These are phyloP conservation scores for Philypnodon macrostomus DNA, from an alignment of 2,797 vertebrate genomes.

Conservation along the genomic window DNA sequence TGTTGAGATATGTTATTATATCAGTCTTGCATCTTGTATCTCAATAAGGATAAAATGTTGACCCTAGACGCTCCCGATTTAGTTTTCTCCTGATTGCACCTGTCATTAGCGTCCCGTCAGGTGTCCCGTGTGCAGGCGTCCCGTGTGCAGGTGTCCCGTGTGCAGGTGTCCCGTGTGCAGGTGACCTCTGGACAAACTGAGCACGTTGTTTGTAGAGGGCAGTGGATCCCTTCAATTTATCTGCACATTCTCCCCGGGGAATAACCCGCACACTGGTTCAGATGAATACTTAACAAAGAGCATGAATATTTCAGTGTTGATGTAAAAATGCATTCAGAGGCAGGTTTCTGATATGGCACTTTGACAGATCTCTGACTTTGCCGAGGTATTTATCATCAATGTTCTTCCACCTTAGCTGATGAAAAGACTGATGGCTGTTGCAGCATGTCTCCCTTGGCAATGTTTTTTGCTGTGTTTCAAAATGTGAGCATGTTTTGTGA, in stretches of 20 bases:
- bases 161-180: slow-evolving; percentile 52
- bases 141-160: slow-evolving; percentile 43
- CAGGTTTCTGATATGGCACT: slow-evolving; percentile 68
- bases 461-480: slow-evolving; percentile 45
- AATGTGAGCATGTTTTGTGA: slow-evolving; percentile 45
- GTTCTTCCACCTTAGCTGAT: slow-evolving; percentile 49
- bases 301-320: slow-evolving; percentile 76
- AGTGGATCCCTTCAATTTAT: slow-evolving; percentile 61
- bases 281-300: slow-evolving; percentile 76
- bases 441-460: slow-evolving; percentile 47
- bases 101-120: slow-evolving; percentile 61
- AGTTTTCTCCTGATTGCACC: slow-evolving; percentile 41
- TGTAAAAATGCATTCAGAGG: slow-evolving; percentile 70
- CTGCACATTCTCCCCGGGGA: slow-evolving; percentile 57
- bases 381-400: slow-evolving; percentile 63
- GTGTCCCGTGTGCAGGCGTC: slow-evolving; percentile 54
- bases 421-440: slow-evolving; percentile 52
- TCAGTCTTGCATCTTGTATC: slow-evolving; percentile 15
- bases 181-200: slow-evolving; percentile 60
- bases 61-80: no score
- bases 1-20: neutral
- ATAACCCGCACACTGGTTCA: slow-evolving; percentile 69
- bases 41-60: no score
- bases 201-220: slow-evolving; percentile 60
- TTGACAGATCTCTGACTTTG: slow-evolving; percentile 64